phyloP scores from a whole-genome alignment of 2,113 vertebrate genomes.

The Lagopus leucura region DNA sequence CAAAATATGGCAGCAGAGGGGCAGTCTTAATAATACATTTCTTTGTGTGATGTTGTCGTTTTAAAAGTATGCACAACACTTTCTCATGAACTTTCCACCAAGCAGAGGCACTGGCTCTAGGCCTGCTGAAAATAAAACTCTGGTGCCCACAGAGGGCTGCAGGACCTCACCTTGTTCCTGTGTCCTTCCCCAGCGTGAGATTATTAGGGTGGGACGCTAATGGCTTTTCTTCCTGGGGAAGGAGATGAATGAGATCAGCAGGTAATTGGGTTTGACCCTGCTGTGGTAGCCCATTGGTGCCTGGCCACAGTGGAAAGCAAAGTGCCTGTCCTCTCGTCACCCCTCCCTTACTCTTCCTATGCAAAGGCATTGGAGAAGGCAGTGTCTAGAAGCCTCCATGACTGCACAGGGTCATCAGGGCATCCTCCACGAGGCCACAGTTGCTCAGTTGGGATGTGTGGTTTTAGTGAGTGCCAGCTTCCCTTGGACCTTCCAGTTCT shows the following conservation, averaged over 20 bases:
- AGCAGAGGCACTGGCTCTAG: background rate
- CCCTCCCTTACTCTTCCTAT: background rate
- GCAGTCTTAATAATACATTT: background rate
- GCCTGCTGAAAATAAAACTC: background rate
- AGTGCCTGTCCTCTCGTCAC: background rate
- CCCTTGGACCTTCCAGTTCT: background rate
- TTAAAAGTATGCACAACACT: background rate
- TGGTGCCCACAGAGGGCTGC: background rate
- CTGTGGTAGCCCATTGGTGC: background rate
- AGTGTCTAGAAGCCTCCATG: background rate
- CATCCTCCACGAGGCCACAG: background rate
- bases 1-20: too few relatives aligned
- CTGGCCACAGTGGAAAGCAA: background rate
- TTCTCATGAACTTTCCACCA: background rate
- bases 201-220: background rate
- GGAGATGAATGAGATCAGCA: background rate
- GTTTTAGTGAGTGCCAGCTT: background rate
- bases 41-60: background rate
- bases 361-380: background rate
- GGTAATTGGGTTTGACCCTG: background rate
- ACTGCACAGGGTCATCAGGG: too few relatives aligned
- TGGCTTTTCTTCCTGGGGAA: background rate
- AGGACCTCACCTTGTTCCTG: background rate
- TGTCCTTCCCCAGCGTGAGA: background rate
- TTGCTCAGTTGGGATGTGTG: background rate